phyloP scores from a whole-genome alignment of 2,113 vertebrate genomes.

The Callithrix jacchus region DNA sequence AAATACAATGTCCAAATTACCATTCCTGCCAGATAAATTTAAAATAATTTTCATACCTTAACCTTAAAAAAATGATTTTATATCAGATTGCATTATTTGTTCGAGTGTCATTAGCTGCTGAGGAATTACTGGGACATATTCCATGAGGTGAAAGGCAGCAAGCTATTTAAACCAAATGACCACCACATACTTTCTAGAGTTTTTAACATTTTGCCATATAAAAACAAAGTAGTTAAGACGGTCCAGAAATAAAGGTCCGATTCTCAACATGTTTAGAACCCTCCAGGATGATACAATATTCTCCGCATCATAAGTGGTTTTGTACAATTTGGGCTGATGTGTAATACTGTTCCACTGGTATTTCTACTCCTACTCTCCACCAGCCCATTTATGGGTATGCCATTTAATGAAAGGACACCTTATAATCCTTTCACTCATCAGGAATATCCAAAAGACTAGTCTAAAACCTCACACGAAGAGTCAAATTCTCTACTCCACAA shows the following conservation, averaged over 20 bases:
- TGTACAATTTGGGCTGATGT: background rate
- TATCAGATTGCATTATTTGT: constrained; percentile 50
- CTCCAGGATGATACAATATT: background rate
- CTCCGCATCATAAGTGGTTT: background rate
- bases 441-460: background rate
- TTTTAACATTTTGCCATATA: constrained; percentile 44
- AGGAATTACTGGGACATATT: background rate
- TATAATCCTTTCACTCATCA: background rate
- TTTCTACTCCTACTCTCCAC: background rate
- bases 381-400: background rate
- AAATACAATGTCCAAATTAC: constrained; percentile 26
- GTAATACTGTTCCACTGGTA: background rate
- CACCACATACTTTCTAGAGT: constrained; percentile 23
- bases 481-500: background rate
- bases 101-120: constrained; percentile 37
- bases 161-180: constrained; percentile 40
- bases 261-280: background rate
- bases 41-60: constrained; percentile 32
- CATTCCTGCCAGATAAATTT: constrained; percentile 51
- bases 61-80: constrained; percentile 36
- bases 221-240: constrained; percentile 8
- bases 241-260: background rate
- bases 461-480: background rate
- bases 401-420: background rate
- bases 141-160: background rate